Conservation (phyloP, 2,888 invertebrate genomes). For the Dioctria rufipes region DNA sequence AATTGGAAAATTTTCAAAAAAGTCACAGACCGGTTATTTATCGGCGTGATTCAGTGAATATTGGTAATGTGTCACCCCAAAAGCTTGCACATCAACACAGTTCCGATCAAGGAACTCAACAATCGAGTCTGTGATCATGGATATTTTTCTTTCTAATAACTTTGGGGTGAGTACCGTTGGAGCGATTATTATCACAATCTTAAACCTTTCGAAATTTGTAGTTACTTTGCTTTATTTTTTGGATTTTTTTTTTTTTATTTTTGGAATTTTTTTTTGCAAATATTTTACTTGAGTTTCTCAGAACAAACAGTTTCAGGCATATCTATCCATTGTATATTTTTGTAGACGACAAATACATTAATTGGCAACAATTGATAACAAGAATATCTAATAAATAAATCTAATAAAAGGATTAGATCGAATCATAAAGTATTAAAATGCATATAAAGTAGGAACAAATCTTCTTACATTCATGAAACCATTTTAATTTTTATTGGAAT, state of each 20-base stretch:
- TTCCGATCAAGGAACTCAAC: slow-evolving; percentile 31
- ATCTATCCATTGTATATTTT: no score
- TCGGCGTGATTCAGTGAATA: slow-evolving; percentile 32
- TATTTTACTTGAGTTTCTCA: no score
- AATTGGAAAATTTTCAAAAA: slow-evolving; percentile 71
- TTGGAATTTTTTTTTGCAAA: neutral
- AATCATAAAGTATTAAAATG: no score
- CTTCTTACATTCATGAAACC: no score
- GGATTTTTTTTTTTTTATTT: neutral
- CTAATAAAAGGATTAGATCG: no score
- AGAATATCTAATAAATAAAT: no score
- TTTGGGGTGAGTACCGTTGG: slow-evolving; percentile 43
- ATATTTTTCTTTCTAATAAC: slow-evolving; percentile 22
- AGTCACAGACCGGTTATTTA: slow-evolving; percentile 67
- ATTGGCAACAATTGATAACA: no score
- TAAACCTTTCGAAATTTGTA: slow-evolving; percentile 25
- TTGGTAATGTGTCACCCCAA: slow-evolving; percentile 30
- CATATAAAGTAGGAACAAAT: no score
- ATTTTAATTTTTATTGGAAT: no score
- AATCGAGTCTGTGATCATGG: slow-evolving; percentile 44
- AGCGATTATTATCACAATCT: slow-evolving; percentile 33
- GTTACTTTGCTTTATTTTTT: slow-evolving; percentile 20
- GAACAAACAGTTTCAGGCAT: no score
- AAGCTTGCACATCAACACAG: slow-evolving; percentile 30
- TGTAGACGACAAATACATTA: no score